Evolutionary conservation across 1,140 invertebrate genomes (phyloP).

Genomic region (Plectus sambesii): DNA sequence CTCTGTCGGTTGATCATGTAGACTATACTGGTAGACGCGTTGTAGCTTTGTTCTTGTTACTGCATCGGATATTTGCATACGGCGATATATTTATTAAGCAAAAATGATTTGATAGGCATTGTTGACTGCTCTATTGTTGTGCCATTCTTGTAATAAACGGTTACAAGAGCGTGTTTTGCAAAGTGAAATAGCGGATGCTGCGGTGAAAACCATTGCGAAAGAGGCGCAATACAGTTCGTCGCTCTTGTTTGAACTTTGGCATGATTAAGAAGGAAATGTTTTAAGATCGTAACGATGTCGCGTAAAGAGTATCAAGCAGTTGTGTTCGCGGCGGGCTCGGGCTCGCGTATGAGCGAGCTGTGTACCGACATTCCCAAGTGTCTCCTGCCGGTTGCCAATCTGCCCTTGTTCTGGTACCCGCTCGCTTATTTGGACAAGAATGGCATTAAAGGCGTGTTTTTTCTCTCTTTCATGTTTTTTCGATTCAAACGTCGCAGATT

Average conservation of each 20-base stretch:
- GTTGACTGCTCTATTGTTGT: neutral
- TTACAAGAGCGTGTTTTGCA: constrained; percentile 3
- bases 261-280: constrained; percentile 4
- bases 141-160: neutral
- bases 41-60: neutral
- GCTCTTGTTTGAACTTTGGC: constrained; percentile 4
- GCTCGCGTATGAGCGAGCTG: constrained; percentile 12
- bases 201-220: neutral
- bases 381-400: constrained; percentile 9
- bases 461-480: constrained; percentile 2
- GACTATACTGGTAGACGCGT: neutral
- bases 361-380: constrained; percentile 12
- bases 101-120: constrained; percentile 7
- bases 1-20: neutral
- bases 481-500: too few relatives aligned
- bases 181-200: neutral
- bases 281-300: constrained; percentile 3
- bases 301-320: constrained; percentile 9
- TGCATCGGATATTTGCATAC: neutral
- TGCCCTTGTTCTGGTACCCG: constrained; percentile 19
- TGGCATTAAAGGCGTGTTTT: constrained; percentile 10
- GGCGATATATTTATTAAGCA: neutral
- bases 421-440: constrained; percentile 4
- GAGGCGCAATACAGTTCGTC: neutral
- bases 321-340: constrained; percentile 6